phyloP scores from a whole-genome alignment of 2,888 invertebrate genomes.

The Meteorus cinctellus region DNA sequence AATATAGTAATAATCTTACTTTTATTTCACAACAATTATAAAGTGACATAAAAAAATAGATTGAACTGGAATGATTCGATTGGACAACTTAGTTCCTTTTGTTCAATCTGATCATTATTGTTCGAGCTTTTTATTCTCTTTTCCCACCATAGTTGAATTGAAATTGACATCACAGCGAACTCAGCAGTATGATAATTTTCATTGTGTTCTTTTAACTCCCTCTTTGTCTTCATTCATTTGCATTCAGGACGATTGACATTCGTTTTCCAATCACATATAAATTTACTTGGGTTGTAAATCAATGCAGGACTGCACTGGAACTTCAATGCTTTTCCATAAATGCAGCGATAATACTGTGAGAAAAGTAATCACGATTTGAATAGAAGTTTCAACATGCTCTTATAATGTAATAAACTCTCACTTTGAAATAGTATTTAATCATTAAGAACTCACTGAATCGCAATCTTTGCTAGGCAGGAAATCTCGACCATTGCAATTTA shows the following conservation, averaged over 20 bases:
- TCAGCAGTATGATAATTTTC: neutral
- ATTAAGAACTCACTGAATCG: slow-evolving; percentile 73
- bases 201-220: neutral
- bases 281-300: slow-evolving; percentile 81
- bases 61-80: neutral
- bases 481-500: slow-evolving; percentile 76
- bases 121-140: neutral
- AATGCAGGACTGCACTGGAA: slow-evolving; percentile 85
- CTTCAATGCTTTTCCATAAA: slow-evolving; percentile 83
- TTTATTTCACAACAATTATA: neutral
- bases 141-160: neutral
- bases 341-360: slow-evolving; percentile 89
- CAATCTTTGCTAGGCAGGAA: slow-evolving; percentile 78
- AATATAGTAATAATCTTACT: neutral
- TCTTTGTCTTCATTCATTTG: slow-evolving; percentile 47
- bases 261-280: slow-evolving; percentile 88
- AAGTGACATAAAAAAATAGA: neutral
- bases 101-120: neutral
- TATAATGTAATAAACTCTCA: neutral
- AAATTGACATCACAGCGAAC: neutral
- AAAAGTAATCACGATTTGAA: neutral
- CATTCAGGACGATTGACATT: slow-evolving; percentile 81
- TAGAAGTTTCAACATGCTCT: slow-evolving; percentile 16
- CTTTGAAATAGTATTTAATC: neutral
- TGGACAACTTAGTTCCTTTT: no score